Base-by-base conservation (phyloP, 2,888 invertebrate species). In the Stenchaetothrips biformis region DNA sequence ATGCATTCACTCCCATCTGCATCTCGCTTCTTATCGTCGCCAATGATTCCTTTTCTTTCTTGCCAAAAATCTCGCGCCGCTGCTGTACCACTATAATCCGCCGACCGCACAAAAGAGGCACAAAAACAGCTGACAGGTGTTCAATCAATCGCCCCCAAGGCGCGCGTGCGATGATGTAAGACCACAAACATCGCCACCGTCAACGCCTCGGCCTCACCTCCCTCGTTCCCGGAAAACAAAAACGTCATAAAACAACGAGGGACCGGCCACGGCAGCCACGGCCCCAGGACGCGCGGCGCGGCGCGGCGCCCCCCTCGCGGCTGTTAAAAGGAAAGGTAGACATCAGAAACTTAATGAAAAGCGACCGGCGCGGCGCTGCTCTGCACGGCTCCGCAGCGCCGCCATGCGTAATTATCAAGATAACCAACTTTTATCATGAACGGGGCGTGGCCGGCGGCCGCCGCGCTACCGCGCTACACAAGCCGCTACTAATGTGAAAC, bases 331-430 rank as follows among this genome's bases (percentile, higher is more conserved):
- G 11, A 74, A 74, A 67, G 53, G 53, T 16, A 53, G 53, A 11
- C 67, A 74, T 74, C 67, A 74, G 9, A 16, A 25, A 74, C 67
- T 74, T 74, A 74, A 74, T 74, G 67, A 74, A 74, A 37, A 74
- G 67, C 67, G 67, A 11, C 25, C 67, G 11, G 67, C n/a, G 37
- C 37, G 37, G 1, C 4, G 37, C 37, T 37, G 37, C 37, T 37
- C 37, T 1, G 37, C 37, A 37, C 37, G n/a, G n/a, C n/a, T 53
- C 16, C 53, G 16, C 53, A 13, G 53, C 53, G 53, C 13, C 11
- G 11, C 37, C 67, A 74, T 74, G 11, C 21, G 8, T 74, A 74
- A 21, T 74, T 74, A 67, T 21, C 11, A 21, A 74, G 67, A 74
- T 74, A 74, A 21, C 53, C 16, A 53, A 53, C 53, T 53, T 53